Conservation (phyloP, 2,113 vertebrate species). For the Brienomyrus longianalis region DNA sequence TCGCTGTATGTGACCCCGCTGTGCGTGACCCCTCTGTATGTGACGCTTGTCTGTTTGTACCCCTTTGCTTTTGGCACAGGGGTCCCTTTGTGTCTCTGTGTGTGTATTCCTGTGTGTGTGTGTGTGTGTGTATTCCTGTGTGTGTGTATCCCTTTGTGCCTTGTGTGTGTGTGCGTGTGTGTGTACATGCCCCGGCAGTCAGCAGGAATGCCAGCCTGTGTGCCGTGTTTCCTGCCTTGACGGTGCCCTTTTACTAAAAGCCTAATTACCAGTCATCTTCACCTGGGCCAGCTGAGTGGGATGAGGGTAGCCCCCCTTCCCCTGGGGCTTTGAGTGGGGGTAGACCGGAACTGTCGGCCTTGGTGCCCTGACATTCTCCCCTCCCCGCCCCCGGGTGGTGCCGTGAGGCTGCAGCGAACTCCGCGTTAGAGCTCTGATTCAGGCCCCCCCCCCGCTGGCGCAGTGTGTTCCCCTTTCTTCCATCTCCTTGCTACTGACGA, state of each 20-base stretch:
- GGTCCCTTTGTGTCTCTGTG: not conserved
- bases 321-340: not conserved
- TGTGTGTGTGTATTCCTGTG: not conserved
- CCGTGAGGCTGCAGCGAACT: not conserved
- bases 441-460: not conserved
- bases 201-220: conserved; percentile 21
- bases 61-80: not conserved
- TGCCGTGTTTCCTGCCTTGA: conserved; percentile 25
- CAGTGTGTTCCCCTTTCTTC: not conserved
- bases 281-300: conserved; percentile 9
- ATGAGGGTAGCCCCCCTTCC: not conserved
- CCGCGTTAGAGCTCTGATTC: not conserved
- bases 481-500: not conserved
- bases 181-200: conserved; percentile 17
- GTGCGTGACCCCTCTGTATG: no score
- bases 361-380: not conserved
- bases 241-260: conserved; percentile 20
- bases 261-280: conserved; percentile 28
- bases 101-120: not conserved
- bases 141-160: not conserved
- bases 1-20: no score
- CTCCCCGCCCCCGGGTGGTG: not conserved
- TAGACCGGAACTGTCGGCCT: not conserved
- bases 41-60: not conserved
- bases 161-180: not conserved